These are phyloP conservation scores for Caenorhabditis sp. DNA, from an alignment of 2,888 invertebrate genomes.

Conservation along the genomic window DNA sequence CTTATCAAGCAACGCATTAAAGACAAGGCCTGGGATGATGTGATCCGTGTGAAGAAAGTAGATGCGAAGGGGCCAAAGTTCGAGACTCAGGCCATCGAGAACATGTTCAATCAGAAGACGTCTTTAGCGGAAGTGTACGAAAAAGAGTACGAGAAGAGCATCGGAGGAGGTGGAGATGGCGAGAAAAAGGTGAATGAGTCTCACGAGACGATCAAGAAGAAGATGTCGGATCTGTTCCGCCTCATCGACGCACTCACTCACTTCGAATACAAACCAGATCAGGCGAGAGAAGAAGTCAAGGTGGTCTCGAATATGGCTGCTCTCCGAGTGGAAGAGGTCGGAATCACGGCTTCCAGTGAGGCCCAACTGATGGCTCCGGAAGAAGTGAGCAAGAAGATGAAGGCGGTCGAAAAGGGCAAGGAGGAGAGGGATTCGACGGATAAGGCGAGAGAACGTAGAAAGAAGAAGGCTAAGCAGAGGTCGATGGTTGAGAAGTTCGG, in stretches of 20 bases:
- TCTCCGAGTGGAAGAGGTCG: constrained; percentile 94
- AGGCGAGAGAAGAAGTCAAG: constrained; percentile 86
- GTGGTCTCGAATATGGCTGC: constrained; percentile 93
- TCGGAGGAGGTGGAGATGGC: constrained; percentile 79
- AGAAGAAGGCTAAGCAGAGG: constrained; percentile 88
- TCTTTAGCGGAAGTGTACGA: constrained; percentile 96
- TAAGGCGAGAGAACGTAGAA: constrained; percentile 89
- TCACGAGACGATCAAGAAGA: constrained; percentile 86
- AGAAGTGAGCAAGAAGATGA: constrained; percentile 74
- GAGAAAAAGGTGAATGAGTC: constrained; percentile 82
- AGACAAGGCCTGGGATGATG: constrained; percentile 93
- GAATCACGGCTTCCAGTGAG: constrained; percentile 85
- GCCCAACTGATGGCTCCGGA: constrained; percentile 74
- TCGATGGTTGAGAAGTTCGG: constrained; percentile 78
- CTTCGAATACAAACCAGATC: constrained; percentile 90
- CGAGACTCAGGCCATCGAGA: constrained; percentile 89
- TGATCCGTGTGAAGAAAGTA: constrained; percentile 86
- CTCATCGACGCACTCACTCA: constrained; percentile 94
- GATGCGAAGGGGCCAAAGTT: constrained; percentile 88
- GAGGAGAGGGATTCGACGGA: constrained; percentile 90
- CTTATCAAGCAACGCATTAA: constrained; percentile 92
- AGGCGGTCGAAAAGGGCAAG: constrained; percentile 81
- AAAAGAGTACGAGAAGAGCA: constrained; percentile 81
- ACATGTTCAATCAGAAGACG: constrained; percentile 93
- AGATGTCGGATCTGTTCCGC: constrained; percentile 86